A percentile compares a stretch with the other conserved stretches of the same genome.
These are phyloP conservation scores for Stichopus chloronotus DNA, from an alignment of 35 echinoderm and acorn worm genomes.

Conservation along the genomic window DNA sequence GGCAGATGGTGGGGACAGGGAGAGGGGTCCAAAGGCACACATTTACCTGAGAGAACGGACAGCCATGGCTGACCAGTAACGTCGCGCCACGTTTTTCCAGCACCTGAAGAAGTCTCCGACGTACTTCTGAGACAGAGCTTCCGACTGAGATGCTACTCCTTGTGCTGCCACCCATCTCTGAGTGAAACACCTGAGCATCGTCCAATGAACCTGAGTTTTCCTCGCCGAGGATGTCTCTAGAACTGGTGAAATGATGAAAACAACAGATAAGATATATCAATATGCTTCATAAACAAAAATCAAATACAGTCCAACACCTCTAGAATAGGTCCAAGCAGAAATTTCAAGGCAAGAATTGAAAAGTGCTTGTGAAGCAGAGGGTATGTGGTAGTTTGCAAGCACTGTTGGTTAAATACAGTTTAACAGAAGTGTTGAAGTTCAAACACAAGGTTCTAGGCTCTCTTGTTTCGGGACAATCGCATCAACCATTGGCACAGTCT, in stretches of 20 bases:
- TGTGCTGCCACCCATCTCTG: neutral
- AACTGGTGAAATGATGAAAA: neutral
- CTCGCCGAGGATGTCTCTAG: neutral
- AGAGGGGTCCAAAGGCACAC: neutral
- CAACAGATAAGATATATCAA: neutral
- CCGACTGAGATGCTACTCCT: constrained; percentile 28
- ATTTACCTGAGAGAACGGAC: constrained; percentile 97
- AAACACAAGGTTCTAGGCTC: too few species aligned
- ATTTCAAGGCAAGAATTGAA: too few species aligned
- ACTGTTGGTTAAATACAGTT: too few species aligned
- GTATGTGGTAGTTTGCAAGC: too few species aligned
- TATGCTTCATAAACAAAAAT: neutral
- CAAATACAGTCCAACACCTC: too few species aligned
- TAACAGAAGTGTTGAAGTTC: too few species aligned
- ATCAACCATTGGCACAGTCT: too few species aligned
- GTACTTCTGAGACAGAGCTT: constrained; percentile 65
- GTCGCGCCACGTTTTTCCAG: constrained; percentile 84
- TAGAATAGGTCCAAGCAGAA: too few species aligned
- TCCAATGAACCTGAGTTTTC: constrained; percentile 16
- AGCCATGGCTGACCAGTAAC: constrained; percentile 94
- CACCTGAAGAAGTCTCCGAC: constrained; percentile 77
- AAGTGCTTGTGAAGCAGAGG: too few species aligned
- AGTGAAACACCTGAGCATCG: neutral
- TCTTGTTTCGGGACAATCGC: too few species aligned
- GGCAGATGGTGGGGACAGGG: too few species aligned